A percentile compares a stretch with the other conserved stretches of the same genome.
Evolutionary conservation across 2,888 invertebrate species (phyloP).

Genomic region (Scaptomyza tumidula): DNA sequence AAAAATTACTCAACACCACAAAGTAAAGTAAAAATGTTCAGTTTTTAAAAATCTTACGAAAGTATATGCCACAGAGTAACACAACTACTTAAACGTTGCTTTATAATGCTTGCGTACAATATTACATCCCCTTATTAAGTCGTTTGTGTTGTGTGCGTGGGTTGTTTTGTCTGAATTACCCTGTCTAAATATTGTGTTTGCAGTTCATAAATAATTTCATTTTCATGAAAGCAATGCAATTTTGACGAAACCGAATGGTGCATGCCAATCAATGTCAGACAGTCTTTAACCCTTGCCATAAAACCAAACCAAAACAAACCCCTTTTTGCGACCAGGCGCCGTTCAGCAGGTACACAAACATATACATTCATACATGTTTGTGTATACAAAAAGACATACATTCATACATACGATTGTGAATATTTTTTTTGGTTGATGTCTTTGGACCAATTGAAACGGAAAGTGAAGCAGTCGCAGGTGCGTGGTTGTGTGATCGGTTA

Average conservation of each 20-base stretch:
- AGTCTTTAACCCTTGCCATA: conserved; percentile 45
- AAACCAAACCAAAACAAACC: conserved; percentile 44
- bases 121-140: conserved; percentile 13
- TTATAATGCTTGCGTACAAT: not conserved
- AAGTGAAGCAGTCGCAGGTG: conserved; percentile 42
- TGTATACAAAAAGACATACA: conserved; percentile 1
- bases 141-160: conserved; percentile 1
- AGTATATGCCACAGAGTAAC: not conserved
- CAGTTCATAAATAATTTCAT: conserved; percentile 28
- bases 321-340: conserved; percentile 55
- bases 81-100: not conserved
- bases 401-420: too few relatives aligned
- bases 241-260: conserved; percentile 21
- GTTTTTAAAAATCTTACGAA: not conserved
- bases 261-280: conserved; percentile 50
- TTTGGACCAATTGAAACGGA: conserved; percentile 46
- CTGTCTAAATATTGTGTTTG: conserved; percentile 17
- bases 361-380: not conserved
- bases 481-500: conserved; percentile 18
- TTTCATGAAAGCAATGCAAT: conserved; percentile 17
- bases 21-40: not conserved
- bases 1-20: not conserved
- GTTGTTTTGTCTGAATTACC: not conserved
- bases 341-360: conserved; percentile 41
- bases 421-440: conserved; percentile 11